Percentiles rank a stretch among this genome's conserved stretches.
Conservation (phyloP, 2,113 vertebrate species). For the Dipodomys merriami region DNA sequence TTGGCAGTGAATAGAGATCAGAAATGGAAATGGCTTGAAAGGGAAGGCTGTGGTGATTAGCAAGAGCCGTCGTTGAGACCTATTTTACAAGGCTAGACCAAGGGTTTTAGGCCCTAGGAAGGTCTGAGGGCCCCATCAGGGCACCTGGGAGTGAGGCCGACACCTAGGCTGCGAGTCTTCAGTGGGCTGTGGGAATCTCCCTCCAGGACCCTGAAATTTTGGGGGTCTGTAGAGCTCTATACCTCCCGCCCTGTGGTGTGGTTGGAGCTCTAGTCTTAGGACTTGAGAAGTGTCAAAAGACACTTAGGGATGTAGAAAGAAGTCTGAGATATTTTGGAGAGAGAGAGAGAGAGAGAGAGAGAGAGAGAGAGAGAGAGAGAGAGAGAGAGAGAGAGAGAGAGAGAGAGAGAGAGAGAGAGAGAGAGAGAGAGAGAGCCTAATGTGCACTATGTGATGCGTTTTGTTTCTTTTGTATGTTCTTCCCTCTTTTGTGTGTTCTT, state of each 20-base stretch:
- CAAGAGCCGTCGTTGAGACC: background rate
- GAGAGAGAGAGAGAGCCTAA: no score
- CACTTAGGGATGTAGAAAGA: no score
- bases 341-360: background rate
- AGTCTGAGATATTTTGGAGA: background rate
- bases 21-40: background rate
- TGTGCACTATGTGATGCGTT: no score
- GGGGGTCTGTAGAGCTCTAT: background rate
- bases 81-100: background rate
- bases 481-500: no score
- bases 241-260: background rate
- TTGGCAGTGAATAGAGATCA: accelerated
- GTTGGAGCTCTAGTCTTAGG: background rate
- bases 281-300: background rate
- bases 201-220: background rate
- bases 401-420: background rate
- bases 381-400: background rate
- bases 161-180: background rate
- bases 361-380: no score
- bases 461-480: no score
- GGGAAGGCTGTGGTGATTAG: accelerated
- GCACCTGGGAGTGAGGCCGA: background rate
- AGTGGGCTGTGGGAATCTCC: background rate
- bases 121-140: no score
- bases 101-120: background rate